Evolutionary conservation across 1,140 invertebrate species (phyloP).

Genomic region (Drosophila ambigua): DNA sequence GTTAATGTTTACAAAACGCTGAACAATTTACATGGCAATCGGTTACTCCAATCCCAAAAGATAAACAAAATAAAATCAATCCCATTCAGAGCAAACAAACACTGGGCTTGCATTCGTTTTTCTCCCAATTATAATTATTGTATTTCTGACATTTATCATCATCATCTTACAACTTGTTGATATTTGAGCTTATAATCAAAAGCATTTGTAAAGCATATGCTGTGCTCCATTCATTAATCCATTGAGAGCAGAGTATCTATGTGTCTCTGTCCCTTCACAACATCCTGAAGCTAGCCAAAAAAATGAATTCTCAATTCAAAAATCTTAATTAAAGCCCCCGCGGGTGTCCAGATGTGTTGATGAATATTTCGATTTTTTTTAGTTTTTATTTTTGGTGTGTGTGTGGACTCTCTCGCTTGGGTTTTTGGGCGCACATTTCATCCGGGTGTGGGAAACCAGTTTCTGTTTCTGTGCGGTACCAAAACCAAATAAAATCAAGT

Average conservation of each 20-base stretch:
- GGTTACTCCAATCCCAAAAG: no score
- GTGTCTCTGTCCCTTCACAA: slow-evolving; percentile 24
- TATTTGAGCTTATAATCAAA: slow-evolving; percentile 45
- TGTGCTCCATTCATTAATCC: slow-evolving; percentile 34
- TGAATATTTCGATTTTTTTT: not conserved
- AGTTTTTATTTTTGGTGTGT: slow-evolving; percentile 18
- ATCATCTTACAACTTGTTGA: slow-evolving; percentile 21
- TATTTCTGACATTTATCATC: not conserved
- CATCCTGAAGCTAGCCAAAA: slow-evolving; percentile 40
- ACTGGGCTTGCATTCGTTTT: not conserved
- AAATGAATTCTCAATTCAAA: slow-evolving; percentile 41
- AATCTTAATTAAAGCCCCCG: slow-evolving; percentile 52
- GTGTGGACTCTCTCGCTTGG: slow-evolving; percentile 30
- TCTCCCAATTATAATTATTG: not conserved
- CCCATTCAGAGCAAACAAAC: slow-evolving; percentile 5
- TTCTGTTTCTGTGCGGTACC: slow-evolving; percentile 4
- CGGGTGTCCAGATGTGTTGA: slow-evolving; percentile 40
- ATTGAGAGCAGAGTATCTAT: slow-evolving; percentile 9
- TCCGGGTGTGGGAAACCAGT: slow-evolving; percentile 49
- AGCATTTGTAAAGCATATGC: slow-evolving; percentile 31
- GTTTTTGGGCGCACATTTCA: slow-evolving; percentile 24
- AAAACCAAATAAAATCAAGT: slow-evolving; percentile 40
- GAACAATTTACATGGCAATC: no score
- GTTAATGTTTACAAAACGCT: no score
- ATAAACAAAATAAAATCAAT: no score